phyloP scores from a whole-genome alignment of 2,797 vertebrate species.

The Centropyge bicolor region DNA sequence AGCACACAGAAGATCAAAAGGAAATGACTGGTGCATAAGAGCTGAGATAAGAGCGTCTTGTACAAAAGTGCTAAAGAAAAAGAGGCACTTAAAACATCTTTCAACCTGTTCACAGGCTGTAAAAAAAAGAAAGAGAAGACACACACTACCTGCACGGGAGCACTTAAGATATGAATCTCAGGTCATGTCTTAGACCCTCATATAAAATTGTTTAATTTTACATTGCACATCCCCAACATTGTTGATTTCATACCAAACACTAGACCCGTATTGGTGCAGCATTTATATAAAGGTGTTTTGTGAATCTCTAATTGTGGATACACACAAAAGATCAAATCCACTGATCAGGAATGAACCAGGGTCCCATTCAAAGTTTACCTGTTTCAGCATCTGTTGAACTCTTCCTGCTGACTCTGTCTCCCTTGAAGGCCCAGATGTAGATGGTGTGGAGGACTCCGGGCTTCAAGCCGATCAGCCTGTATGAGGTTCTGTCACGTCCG shows the following conservation, averaged over 20 bases:
- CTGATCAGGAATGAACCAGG: background rate
- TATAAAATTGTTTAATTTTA: conserved; percentile 9
- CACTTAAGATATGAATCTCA: conserved; percentile 19
- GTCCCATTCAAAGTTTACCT: conserved; percentile 77
- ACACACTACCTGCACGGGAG: background rate
- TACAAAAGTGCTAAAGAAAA: conserved; percentile 28
- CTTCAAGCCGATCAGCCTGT: conserved; percentile 83
- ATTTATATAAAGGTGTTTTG: background rate
- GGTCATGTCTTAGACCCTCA: background rate
- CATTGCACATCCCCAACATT: conserved; percentile 2
- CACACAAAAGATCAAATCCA: background rate
- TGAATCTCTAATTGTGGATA: conserved; percentile 6
- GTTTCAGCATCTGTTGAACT: conserved; percentile 83
- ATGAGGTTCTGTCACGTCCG: conserved; percentile 80
- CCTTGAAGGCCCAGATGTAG: conserved; percentile 87
- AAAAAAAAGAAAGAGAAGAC: conserved; percentile 22
- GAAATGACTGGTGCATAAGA: conserved; percentile 10
- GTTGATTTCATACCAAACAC: background rate
- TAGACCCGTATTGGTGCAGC: background rate
- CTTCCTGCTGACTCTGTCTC: conserved; percentile 84
- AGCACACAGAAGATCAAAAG: conserved; percentile 24
- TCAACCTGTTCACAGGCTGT: conserved; percentile 4
- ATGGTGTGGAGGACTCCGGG: conserved; percentile 85
- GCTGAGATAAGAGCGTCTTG: background rate
- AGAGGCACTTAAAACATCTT: conserved; percentile 16